Conservation (phyloP, 2,888 invertebrate genomes). For the Steromphala cineraria region DNA sequence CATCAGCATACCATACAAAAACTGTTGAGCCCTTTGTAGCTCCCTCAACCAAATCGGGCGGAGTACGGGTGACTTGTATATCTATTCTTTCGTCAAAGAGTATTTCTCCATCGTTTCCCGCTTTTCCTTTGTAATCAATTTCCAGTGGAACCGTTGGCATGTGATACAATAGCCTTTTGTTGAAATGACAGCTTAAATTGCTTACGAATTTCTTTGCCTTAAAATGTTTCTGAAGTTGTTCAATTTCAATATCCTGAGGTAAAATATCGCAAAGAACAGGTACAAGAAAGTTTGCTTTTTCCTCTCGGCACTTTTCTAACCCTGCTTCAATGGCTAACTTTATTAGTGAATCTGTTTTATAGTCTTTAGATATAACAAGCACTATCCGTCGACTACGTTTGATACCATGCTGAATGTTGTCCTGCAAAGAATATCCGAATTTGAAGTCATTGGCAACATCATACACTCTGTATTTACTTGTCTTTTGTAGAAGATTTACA, state of each 20-base stretch:
- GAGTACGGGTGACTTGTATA: not conserved
- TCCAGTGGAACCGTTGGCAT: not conserved
- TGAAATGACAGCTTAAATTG: not conserved
- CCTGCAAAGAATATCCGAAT: not conserved
- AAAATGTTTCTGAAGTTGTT: not conserved
- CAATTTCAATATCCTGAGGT: not conserved
- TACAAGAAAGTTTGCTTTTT: slow-evolving; percentile 1
- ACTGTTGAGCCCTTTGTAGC: not conserved
- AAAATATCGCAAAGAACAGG: not conserved
- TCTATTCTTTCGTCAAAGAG: too few relatives aligned
- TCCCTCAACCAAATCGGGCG: not conserved
- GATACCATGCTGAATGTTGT: not conserved
- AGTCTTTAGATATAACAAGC: not conserved
- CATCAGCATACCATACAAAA: slow-evolving; percentile 11
- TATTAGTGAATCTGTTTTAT: not conserved
- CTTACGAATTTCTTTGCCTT: not conserved
- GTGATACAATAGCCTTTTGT: not conserved
- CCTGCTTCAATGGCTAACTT: not conserved
- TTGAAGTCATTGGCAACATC: not conserved
- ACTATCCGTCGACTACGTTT: not conserved
- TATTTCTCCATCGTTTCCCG: too few relatives aligned
- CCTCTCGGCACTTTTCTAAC: not conserved
- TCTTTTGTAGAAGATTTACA: not conserved
- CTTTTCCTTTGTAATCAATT: too few relatives aligned
- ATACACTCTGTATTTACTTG: not conserved